Conservation (phyloP, 2,797 vertebrate genomes). For the Girardinus metallicus region DNA sequence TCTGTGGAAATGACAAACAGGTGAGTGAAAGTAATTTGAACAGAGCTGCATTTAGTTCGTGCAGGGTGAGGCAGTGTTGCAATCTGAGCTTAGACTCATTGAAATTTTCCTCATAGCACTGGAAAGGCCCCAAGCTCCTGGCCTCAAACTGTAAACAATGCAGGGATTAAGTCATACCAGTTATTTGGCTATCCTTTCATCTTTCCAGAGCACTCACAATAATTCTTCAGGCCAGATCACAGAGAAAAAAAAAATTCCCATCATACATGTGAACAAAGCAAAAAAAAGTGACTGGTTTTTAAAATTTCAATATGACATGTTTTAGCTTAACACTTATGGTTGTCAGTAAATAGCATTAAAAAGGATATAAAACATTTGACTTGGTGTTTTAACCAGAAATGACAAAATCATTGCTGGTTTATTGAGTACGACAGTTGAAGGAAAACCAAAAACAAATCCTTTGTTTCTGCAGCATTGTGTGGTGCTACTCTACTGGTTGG, state of each 20-base stretch:
- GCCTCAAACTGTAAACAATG: slow-evolving; percentile 61
- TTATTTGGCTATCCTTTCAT: slow-evolving; percentile 68
- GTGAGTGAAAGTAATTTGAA: slow-evolving; percentile 37
- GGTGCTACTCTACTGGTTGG: slow-evolving; percentile 14
- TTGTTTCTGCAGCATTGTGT: slow-evolving; percentile 18
- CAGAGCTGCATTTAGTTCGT: slow-evolving; percentile 29
- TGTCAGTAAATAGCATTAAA: slow-evolving; percentile 2
- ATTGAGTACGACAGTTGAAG: slow-evolving; percentile 15
- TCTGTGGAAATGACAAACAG: slow-evolving; percentile 35
- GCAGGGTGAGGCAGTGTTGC: slow-evolving; percentile 38
- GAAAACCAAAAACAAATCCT: slow-evolving; percentile 21
- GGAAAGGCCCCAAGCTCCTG: slow-evolving; percentile 43
- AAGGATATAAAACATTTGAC: slow-evolving; percentile 4
- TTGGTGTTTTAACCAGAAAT: slow-evolving; percentile 10
- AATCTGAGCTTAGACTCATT: slow-evolving; percentile 48
- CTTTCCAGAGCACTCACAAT: slow-evolving; percentile 49
- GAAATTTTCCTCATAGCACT: slow-evolving; percentile 51
- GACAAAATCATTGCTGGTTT: background rate
- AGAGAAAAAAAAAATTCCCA: slow-evolving; percentile 40
- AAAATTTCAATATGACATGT: background rate
- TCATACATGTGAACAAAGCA: slow-evolving; percentile 52
- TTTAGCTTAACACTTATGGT: slow-evolving; percentile 6
- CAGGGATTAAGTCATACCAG: slow-evolving; percentile 62
- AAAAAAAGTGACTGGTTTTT: slow-evolving; percentile 7
- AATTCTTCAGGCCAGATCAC: slow-evolving; percentile 45